phyloP scores from a whole-genome alignment of 2,113 vertebrate species.

The Sapajus apella region DNA sequence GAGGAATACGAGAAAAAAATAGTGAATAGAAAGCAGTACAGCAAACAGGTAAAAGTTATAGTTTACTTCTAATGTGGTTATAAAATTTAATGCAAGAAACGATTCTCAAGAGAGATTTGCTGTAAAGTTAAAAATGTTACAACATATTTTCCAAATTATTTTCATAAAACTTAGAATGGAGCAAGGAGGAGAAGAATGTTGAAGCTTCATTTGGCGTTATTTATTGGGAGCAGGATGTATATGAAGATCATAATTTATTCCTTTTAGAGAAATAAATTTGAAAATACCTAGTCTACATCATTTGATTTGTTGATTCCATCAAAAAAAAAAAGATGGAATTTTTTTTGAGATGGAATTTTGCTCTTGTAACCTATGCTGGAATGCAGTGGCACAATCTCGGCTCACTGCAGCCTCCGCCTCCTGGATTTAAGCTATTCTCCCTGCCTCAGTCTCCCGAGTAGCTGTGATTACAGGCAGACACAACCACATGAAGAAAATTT shows the following conservation, averaged over 20 bases:
- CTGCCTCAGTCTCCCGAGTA: too few species aligned
- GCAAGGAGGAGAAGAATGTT: neutral
- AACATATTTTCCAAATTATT: neutral
- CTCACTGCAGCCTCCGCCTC: too few species aligned
- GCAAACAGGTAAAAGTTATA: neutral
- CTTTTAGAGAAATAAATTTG: neutral
- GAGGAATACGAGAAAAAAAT: neutral
- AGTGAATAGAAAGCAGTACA: neutral
- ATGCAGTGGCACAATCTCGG: too few species aligned
- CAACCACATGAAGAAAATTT: too few species aligned
- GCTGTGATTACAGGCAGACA: too few species aligned
- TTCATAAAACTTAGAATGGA: neutral
- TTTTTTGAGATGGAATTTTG: neutral
- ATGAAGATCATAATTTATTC: neutral
- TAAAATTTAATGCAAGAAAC: neutral
- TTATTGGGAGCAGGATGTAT: rapidly evolving
- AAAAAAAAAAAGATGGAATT: neutral
- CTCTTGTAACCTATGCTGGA: too few species aligned
- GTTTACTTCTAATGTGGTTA: neutral
- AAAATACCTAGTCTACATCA: neutral
- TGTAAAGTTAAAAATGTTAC: neutral
- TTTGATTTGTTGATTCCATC: neutral
- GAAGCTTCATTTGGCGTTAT: neutral
- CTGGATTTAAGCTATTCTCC: too few species aligned
- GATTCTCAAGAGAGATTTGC: neutral